Evolutionary conservation across 2,888 invertebrate species (phyloP).

Genomic region (Thymelicus sylvestris): DNA sequence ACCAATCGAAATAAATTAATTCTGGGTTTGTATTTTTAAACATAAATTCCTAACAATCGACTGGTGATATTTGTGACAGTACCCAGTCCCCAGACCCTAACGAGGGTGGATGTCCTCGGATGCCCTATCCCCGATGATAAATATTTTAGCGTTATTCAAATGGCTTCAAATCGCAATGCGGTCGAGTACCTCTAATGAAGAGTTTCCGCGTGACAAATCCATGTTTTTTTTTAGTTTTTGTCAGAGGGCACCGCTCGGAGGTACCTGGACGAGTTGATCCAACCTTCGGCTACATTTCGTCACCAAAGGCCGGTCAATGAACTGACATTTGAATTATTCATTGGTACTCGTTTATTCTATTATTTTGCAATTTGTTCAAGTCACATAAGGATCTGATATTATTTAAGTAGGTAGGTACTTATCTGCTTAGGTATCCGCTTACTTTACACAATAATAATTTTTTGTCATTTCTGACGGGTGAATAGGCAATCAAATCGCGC

Average conservation of each 20-base stretch:
- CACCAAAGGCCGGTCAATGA: constrained; percentile 69
- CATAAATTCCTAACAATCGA: constrained; percentile 5
- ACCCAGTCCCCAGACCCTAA: not conserved
- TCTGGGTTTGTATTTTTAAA: constrained; percentile 3
- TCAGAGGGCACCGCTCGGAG: constrained; percentile 58
- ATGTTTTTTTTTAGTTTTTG: constrained; percentile 44
- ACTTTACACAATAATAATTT: constrained; percentile 29
- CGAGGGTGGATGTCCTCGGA: constrained; percentile 33
- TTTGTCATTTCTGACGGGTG: constrained; percentile 28
- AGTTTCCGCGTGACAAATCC: constrained; percentile 45
- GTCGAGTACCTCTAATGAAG: constrained; percentile 47
- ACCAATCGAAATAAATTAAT: not conserved
- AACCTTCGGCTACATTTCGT: constrained; percentile 74
- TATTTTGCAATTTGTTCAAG: constrained; percentile 47
- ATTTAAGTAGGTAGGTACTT: constrained; percentile 30
- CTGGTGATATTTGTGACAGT: constrained; percentile 8
- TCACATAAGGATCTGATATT: constrained; percentile 42
- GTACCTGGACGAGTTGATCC: constrained; percentile 65
- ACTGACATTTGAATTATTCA: constrained; percentile 57
- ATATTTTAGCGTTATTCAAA: constrained; percentile 32
- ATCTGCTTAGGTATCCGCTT: constrained; percentile 31
- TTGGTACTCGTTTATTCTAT: constrained; percentile 44
- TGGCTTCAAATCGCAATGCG: constrained; percentile 43
- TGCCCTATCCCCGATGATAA: constrained; percentile 28
- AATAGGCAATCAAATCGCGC: constrained; percentile 29